These are phyloP conservation scores for Salminus brasiliensis DNA, from an alignment of 2,113 vertebrate genomes.

Conservation along the genomic window DNA sequence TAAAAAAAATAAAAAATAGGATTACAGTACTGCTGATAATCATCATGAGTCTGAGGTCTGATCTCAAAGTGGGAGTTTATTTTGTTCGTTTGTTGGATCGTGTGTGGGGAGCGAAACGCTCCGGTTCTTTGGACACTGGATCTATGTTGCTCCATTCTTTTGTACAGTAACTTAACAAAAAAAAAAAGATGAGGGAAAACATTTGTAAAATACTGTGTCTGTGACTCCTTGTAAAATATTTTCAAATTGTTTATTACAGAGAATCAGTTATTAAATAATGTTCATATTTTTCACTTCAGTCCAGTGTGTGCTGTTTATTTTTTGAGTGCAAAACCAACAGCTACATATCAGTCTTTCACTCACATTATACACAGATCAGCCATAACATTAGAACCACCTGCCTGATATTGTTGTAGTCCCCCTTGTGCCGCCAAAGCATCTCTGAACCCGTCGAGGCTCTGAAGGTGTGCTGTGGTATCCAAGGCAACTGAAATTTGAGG, in stretches of 20 bases:
- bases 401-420: too few species aligned
- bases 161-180: constrained; percentile 87
- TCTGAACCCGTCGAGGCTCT: too few species aligned
- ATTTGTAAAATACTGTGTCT: constrained; percentile 99
- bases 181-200: constrained; percentile 80
- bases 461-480: too few species aligned
- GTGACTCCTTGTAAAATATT: constrained; percentile 99
- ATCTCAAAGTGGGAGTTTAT: constrained; percentile 69
- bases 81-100: constrained; percentile 62
- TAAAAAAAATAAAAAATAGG: constrained; percentile 57
- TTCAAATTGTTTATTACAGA: constrained; percentile 99
- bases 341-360: too few species aligned
- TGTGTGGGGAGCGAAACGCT: constrained; percentile 69
- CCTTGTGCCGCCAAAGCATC: too few species aligned
- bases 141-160: constrained; percentile 86
- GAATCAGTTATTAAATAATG: constrained; percentile 99
- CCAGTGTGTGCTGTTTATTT: constrained; percentile 61
- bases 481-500: too few species aligned
- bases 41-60: constrained; percentile 73
- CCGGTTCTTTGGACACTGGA: constrained; percentile 73
- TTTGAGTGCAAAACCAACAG: constrained; percentile 23
- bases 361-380: too few species aligned
- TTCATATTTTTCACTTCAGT: constrained; percentile 99
- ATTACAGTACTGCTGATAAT: constrained; percentile 76
- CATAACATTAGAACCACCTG: too few species aligned